Evolutionary conservation across 2,113 vertebrate genomes (phyloP), one percentile per base, ranked within the genome.

Genomic region (Semicossyphus pulcher): DNA sequence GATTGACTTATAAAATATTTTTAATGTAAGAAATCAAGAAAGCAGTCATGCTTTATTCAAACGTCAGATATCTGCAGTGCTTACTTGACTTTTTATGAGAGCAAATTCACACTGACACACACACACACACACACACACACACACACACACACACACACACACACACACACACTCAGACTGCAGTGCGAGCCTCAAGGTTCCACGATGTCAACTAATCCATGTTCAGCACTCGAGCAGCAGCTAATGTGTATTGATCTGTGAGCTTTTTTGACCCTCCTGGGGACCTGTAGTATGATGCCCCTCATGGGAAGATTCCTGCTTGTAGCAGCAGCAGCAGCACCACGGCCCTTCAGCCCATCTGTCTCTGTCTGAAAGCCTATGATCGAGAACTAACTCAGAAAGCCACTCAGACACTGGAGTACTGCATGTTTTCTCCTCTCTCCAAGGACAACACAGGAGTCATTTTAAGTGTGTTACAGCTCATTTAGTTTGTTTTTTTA

Each of bases 181-280:
- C 28, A 39, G 41, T 15, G 41, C 16, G 2, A 53, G 48, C 65
- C 59, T 71, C 51, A 42, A 72, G 74, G 73, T 74, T 72, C 48
- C 75, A 60, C 67, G 52, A 76, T 75, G 80, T 82, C 80, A 75
- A 47, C 83, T 72, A 85, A 90, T 85, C 80, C 64, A 65, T 80
- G 73, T 80, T 80, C 45, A 53, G 72, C 57, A 42, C 67, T 85
- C 15, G 6, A 83, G 79, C 44, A 47, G 69, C 76, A 65, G 79
- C 79, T 92, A 92, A 92, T 92, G 91, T 49, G 66, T 90, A 91
- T 92, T 83, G 91, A 92, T 92, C 88, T 57, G 6, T n/a, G 42
- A 34, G 68, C 53, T 60, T 88, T 85, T 80, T 52, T 74, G 78
- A 80, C 78, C 76, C 77, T 72, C 81, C 48, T 23, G 41, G 76